phyloP scores from a whole-genome alignment of 2,888 invertebrate species.

The Limenitis camilla region DNA sequence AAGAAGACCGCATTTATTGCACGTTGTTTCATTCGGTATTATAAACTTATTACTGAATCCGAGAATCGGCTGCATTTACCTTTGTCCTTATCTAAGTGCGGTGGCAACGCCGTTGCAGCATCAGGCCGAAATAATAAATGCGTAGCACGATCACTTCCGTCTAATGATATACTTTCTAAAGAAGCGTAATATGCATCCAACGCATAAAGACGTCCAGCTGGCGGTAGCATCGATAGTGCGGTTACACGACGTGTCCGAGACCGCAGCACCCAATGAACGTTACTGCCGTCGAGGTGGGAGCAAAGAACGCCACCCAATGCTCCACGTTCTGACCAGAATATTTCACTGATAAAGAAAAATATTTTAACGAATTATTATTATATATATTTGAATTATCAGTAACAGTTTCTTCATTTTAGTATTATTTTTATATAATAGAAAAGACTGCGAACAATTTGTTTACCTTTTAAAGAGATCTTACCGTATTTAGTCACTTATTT shows the following conservation, averaged over 20 bases:
- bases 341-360: constrained; percentile 51
- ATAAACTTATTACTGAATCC: not conserved
- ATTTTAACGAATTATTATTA: not conserved
- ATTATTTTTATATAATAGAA: too few relatives aligned
- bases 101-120: constrained; percentile 24
- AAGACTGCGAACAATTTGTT: too few relatives aligned
- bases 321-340: constrained; percentile 85
- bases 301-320: constrained; percentile 76
- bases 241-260: constrained; percentile 81
- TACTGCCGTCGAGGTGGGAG: constrained; percentile 78
- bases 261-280: constrained; percentile 68
- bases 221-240: constrained; percentile 84
- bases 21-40: too few relatives aligned
- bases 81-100: constrained; percentile 3
- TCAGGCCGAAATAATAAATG: constrained; percentile 38
- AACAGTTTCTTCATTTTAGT: too few relatives aligned
- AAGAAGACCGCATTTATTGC: too few relatives aligned
- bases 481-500: too few relatives aligned
- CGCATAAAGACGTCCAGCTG: constrained; percentile 86
- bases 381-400: too few relatives aligned
- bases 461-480: too few relatives aligned
- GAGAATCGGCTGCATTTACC: not conserved
- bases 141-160: constrained; percentile 77
- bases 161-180: constrained; percentile 79
- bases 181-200: constrained; percentile 85